phyloP scores from a whole-genome alignment of 2,113 vertebrate genomes.

The Tupaia tana region DNA sequence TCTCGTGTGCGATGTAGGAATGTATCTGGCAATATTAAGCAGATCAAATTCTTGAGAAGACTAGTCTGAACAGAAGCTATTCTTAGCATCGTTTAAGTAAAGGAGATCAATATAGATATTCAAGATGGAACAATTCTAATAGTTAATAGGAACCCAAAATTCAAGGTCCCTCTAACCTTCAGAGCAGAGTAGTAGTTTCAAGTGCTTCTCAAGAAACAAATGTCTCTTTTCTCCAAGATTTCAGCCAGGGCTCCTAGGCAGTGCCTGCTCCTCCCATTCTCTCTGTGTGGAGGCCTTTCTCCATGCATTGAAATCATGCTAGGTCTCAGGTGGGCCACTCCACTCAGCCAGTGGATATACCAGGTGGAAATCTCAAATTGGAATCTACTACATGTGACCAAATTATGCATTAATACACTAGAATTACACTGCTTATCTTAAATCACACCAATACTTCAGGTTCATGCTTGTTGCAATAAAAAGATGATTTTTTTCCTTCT shows the following conservation, averaged over 20 bases:
- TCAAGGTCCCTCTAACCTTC: constrained; percentile 73
- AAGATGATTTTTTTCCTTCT: neutral
- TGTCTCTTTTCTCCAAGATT: neutral
- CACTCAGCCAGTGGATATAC: neutral
- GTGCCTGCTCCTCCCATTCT: neutral
- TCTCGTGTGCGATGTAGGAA: constrained; percentile 31
- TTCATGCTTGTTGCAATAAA: neutral
- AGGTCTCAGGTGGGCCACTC: neutral
- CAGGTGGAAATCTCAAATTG: neutral
- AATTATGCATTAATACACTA: neutral
- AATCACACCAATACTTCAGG: neutral
- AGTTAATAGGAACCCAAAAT: constrained; percentile 49
- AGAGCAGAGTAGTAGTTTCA: constrained; percentile 9
- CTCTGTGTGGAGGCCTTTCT: neutral
- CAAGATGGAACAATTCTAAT: constrained; percentile 50
- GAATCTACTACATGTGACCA: neutral
- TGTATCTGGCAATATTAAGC: constrained; percentile 69
- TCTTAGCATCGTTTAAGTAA: constrained; percentile 63
- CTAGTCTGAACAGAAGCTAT: constrained; percentile 61
- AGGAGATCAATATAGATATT: constrained; percentile 66
- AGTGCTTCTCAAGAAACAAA: neutral
- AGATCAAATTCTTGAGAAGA: constrained; percentile 70
- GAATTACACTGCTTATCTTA: neutral
- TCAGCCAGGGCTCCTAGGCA: neutral
- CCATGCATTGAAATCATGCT: no score